Conservation (phyloP, 2,113 vertebrate genomes). For the Thermophis baileyi region DNA sequence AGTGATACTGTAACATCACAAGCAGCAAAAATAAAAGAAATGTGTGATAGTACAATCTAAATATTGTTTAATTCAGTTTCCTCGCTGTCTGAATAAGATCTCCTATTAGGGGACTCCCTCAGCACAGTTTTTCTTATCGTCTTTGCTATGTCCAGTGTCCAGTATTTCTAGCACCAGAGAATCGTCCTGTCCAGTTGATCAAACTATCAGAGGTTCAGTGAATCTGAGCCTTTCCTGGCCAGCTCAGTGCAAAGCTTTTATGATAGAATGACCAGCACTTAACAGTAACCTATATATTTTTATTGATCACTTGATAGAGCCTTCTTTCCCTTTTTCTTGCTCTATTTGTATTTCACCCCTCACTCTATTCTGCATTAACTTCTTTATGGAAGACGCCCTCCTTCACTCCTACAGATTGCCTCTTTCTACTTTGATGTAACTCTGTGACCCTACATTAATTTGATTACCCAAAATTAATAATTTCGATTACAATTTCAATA, state of each 20-base stretch:
- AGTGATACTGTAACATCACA: slow-evolving; percentile 44
- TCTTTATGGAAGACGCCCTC: not conserved
- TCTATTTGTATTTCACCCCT: not conserved
- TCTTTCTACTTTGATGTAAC: not conserved
- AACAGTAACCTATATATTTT: not conserved
- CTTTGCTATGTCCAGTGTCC: not conserved
- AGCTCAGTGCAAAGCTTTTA: not conserved
- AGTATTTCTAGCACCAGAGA: not conserved
- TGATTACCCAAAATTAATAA: not conserved
- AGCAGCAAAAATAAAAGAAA: slow-evolving; percentile 53
- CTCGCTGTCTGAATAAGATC: slow-evolving; percentile 23
- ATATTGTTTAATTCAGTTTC: slow-evolving; percentile 44
- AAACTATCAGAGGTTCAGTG: not conserved
- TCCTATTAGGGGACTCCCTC: slow-evolving; percentile 36
- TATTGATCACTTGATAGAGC: not conserved
- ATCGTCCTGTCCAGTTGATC: not conserved
- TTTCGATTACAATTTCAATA: not conserved
- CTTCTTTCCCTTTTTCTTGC: not conserved
- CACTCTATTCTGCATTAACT: not conserved
- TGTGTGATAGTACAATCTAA: slow-evolving; percentile 41
- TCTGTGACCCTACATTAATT: not conserved
- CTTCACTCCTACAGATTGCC: not conserved
- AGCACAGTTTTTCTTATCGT: slow-evolving; percentile 20
- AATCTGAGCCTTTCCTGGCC: not conserved
- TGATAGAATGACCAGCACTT: not conserved